Conservation (phyloP, 2,797 vertebrate genomes). For the Parauchenoglanis ngamensis region DNA sequence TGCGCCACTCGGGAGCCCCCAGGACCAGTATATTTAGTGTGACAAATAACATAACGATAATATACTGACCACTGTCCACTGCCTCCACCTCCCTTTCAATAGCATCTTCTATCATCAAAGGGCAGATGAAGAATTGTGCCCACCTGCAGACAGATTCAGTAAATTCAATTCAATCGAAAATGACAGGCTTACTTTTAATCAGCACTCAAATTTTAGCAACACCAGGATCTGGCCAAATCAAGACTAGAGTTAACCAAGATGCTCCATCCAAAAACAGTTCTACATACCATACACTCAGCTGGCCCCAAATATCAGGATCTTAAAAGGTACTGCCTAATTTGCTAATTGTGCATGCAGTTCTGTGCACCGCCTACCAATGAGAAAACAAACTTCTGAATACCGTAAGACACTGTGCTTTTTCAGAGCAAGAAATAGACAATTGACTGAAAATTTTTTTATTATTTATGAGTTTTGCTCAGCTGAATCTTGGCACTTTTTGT, state of each 20-base stretch:
- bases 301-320: background rate
- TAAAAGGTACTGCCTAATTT: background rate
- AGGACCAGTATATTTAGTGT: background rate
- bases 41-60: background rate
- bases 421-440: background rate
- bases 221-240: background rate
- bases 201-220: background rate
- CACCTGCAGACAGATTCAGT: slow-evolving; percentile 76
- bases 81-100: slow-evolving; percentile 95
- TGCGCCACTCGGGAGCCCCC: background rate
- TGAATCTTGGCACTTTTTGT: background rate
- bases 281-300: background rate
- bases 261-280: background rate
- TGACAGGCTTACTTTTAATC: background rate
- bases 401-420: background rate
- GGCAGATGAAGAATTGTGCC: slow-evolving; percentile 96
- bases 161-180: background rate
- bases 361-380: background rate
- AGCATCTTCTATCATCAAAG: slow-evolving; percentile 92
- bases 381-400: background rate
- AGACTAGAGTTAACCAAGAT: background rate
- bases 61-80: slow-evolving; percentile 89
- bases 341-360: no score
- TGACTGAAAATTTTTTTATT: background rate
- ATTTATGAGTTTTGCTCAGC: background rate